Base-by-base conservation (phyloP, 1,140 invertebrate genomes). In the Campoletis sonorensis region DNA sequence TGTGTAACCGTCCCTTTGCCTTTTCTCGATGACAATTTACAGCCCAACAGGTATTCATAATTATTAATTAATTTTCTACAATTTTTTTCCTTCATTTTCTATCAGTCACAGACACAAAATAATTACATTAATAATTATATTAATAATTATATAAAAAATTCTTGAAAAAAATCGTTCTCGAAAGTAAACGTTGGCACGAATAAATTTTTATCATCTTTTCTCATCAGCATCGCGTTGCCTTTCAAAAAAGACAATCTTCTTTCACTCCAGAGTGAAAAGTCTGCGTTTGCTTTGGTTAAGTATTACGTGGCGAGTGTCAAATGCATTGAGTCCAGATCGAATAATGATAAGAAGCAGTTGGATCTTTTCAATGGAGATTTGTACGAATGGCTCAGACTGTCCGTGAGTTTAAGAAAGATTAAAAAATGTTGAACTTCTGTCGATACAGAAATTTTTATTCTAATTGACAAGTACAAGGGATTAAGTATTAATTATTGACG, bases 241-340 rank as follows among this genome's bases (percentile, higher is more conserved):
- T 92, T 92, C 78, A 92, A 89, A 83, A 87, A 80, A 2, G 90
- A 91, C 18, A 92, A 91, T 15, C 86, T 95, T 71, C 86, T 93
- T 26, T 94, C 93, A 72, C 87, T 94, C 33, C 88, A 90, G 27
- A 92, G 92, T 2, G 92, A 93, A 72, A 84, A 86, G 37, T 93
- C 94, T 0, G 92, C 93, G 68, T 93, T 93, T 80, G 86, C 92
- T 40, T 82, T 95, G 15, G 87, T 94, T 27, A 94, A 94, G 82
- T 94, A 93, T 80, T 95, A 94, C 83, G 92, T 91, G 7, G 91
- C 93, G 7, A 91, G 92, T 21, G 86, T 89, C 18, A 90, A 90
- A 30, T 95, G 94, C 85, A 91, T 94, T 4, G 87, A 89, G 49
- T 85, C 90, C 3, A 88, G 86, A 78, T 84, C 88, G 7, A 84